A percentile compares a stretch with the other conserved stretches of the same genome.
These are phyloP conservation scores for Alethe castanea DNA, from an alignment of 2,113 vertebrate genomes.

Conservation along the genomic window DNA sequence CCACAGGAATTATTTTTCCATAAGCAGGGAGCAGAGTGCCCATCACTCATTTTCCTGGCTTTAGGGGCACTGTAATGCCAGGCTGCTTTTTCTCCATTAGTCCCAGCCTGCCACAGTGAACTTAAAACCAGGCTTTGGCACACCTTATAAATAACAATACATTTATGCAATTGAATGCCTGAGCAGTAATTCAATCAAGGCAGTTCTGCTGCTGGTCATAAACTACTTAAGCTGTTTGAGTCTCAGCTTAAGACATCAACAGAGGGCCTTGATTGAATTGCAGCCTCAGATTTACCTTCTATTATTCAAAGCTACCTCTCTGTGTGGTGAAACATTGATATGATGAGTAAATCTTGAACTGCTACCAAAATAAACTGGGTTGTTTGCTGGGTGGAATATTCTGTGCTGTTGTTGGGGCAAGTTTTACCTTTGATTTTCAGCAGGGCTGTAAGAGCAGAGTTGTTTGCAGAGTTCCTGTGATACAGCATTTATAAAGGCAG, in stretches of 20 bases:
- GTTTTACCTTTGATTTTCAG: rapidly evolving
- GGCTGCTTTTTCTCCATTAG: slow-evolving; percentile 24
- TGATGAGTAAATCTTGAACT: background rate
- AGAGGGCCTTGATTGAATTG: slow-evolving; percentile 28
- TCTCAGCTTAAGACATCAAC: slow-evolving; percentile 27
- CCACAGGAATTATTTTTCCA: slow-evolving; percentile 12
- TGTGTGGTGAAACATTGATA: background rate
- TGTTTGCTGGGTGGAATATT: background rate
- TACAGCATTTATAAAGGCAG: background rate
- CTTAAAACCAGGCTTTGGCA: slow-evolving; percentile 26
- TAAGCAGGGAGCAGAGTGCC: background rate
- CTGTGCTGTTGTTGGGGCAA: rapidly evolving
- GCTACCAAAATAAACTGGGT: background rate
- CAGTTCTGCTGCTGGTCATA: slow-evolving; percentile 22
- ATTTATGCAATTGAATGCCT: slow-evolving; percentile 49
- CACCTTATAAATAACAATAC: slow-evolving; percentile 47
- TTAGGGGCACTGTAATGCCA: background rate
- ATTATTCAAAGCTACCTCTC: background rate
- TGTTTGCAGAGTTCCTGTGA: background rate
- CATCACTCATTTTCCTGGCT: slow-evolving; percentile 20
- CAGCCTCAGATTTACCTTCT: slow-evolving; percentile 27
- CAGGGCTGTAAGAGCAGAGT: background rate
- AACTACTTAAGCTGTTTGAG: slow-evolving; percentile 32
- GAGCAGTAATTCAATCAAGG: slow-evolving; percentile 43
- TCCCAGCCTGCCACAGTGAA: slow-evolving; percentile 6